phyloP scores from a whole-genome alignment of 1,140 invertebrate genomes.

The Drosophila prosaltans region DNA sequence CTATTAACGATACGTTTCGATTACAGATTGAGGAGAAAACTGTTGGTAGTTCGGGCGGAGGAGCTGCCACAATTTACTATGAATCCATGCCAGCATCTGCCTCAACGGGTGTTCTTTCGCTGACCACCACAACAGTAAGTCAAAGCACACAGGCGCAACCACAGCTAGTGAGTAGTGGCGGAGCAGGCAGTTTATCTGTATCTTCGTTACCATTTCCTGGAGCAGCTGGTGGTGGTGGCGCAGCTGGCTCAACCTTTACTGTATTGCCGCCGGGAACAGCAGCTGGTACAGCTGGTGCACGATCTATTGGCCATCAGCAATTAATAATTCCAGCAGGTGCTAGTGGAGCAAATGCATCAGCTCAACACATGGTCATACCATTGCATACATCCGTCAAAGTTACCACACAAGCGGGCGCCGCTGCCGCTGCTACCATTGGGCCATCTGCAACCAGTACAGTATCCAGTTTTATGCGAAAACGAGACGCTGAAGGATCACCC shows the following conservation, averaged over 20 bases:
- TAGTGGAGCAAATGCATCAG: constrained; percentile 25
- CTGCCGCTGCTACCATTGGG: constrained; percentile 33
- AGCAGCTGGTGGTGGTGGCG: constrained; percentile 28
- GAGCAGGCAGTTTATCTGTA: constrained; percentile 61
- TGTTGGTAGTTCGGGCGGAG: constrained; percentile 36
- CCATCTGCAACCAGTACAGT: constrained; percentile 23
- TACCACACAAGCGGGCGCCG: constrained; percentile 36
- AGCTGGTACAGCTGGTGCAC: constrained; percentile 38
- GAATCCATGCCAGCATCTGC: constrained; percentile 76
- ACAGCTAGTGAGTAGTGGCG: constrained; percentile 61
- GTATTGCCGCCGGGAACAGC: constrained; percentile 64
- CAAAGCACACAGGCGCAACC: constrained; percentile 70
- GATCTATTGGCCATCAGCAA: constrained; percentile 73
- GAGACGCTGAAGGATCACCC: constrained; percentile 85
- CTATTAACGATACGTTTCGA: background rate
- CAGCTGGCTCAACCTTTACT: constrained; percentile 69
- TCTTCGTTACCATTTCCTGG: constrained; percentile 71
- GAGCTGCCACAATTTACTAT: constrained; percentile 77
- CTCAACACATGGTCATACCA: constrained; percentile 81
- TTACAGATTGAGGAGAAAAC: constrained; percentile 42
- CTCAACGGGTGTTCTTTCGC: constrained; percentile 75
- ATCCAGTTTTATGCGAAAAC: constrained; percentile 76
- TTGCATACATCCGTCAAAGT: constrained; percentile 80
- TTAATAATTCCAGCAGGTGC: constrained; percentile 58
- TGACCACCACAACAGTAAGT: constrained; percentile 76